Evolutionary conservation across 2,113 vertebrate genomes (phyloP).

Genomic region (Oreochromis aureus): DNA sequence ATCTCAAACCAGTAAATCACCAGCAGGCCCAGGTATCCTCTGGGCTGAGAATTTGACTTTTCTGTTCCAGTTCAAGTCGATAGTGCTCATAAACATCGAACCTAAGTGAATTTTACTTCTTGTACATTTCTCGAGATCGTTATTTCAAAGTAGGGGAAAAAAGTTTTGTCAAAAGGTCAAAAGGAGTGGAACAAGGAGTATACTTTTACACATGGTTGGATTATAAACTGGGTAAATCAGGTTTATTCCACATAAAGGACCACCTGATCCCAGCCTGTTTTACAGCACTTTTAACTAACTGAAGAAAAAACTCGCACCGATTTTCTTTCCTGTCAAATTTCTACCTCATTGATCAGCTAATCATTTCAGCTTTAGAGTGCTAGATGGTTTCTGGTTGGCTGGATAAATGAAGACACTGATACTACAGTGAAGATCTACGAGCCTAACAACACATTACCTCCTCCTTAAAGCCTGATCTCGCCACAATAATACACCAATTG

Average conservation of each 20-base stretch:
- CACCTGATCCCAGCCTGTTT: background rate
- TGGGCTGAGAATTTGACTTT: background rate
- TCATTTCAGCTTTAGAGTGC: background rate
- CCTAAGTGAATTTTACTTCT: background rate
- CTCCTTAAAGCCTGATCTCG: background rate
- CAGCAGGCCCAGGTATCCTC: background rate
- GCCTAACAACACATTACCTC: background rate
- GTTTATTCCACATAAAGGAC: background rate
- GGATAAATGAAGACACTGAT: background rate
- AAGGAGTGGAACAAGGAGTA: background rate
- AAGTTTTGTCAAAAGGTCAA: background rate
- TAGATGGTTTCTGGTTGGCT: background rate
- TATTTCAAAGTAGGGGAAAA: background rate
- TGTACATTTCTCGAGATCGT: background rate
- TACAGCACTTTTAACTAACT: background rate
- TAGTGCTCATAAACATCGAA: background rate
- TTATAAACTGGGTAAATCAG: background rate
- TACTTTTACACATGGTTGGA: background rate
- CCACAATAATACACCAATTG: background rate
- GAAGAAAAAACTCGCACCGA: background rate
- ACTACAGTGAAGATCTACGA: background rate
- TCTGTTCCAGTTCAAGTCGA: background rate
- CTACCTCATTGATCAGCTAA: background rate
- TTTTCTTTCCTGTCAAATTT: background rate
- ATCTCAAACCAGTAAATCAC: background rate